These are phyloP conservation scores for Bucorvus abyssinicus DNA, from an alignment of 2,797 vertebrate species.

Conservation along the genomic window DNA sequence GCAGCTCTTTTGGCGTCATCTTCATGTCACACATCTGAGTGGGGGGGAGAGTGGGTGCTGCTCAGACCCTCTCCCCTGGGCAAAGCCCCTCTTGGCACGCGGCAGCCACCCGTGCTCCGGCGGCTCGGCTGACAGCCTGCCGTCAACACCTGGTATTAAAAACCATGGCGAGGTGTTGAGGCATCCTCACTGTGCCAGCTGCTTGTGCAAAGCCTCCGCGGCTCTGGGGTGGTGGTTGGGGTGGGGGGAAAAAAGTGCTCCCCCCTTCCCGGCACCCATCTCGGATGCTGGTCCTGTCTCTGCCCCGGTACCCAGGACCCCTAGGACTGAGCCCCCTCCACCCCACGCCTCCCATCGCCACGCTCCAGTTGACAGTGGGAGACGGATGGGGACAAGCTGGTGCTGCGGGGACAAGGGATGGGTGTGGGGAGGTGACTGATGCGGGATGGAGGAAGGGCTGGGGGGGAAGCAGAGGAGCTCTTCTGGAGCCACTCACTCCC, in stretches of 20 bases:
- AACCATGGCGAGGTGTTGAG: rapidly evolving
- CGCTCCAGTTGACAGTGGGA: background rate
- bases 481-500: background rate
- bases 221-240: rapidly evolving
- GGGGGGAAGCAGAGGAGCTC: background rate
- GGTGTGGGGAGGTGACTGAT: rapidly evolving
- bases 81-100: background rate
- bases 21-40: rapidly evolving
- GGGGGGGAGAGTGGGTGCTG: background rate
- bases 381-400: background rate
- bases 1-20: background rate
- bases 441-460: no score
- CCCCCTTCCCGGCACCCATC: background rate
- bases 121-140: background rate
- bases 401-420: rapidly evolving
- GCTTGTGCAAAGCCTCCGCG: rapidly evolving
- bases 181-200: rapidly evolving
- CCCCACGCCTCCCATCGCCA: rapidly evolving
- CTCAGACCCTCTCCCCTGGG: rapidly evolving
- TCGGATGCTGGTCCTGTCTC: background rate
- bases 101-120: rapidly evolving
- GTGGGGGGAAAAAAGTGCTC: rapidly evolving
- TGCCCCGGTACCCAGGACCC: background rate
- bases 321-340: background rate
- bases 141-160: background rate